Base-by-base conservation (phyloP, 2,888 invertebrate genomes). In the Zaprionus lineosus region DNA sequence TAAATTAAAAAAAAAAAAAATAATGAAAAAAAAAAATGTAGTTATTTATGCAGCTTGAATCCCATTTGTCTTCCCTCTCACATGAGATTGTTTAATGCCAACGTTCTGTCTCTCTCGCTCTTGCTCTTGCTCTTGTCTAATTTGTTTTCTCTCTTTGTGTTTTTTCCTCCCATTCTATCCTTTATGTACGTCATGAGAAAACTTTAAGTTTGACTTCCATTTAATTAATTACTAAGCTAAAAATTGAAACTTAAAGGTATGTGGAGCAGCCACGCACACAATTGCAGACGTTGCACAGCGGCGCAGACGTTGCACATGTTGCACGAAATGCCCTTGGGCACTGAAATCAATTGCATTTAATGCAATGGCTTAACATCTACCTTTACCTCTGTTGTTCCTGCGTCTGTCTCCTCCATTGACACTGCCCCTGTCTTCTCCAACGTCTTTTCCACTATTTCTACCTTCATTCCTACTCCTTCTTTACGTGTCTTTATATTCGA, bases 261-360 rank as follows among this genome's bases (percentile, higher is more conserved):
- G 43, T 51, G 21, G 44, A 41, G 21, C 31, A 26, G 28, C 29
- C 31, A 24, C 39, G 50, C 46, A 37, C 19, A 19, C 5, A n/a
- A 24, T 2, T 24, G 34, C 33, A 5, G 7, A 8, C 44, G 34
- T 47, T 37, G 53, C 47, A 26, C 61, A 39, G 14, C 53, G 60
- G n/a, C 31, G 36, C 43, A 53, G 29, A 44, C 39, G 48, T 48
- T 51, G 53, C 67, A 61, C 61, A 31, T 41, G 57, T 57, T 74
- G 83, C 74, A 77, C 56, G 55, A 61, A 60, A 58, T 60, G 76
- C 74, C 83, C 81, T 74, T 68, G 78, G 78, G 78, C 76, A 29
- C 47, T 39, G 61, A 78, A 83, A 83, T 78, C 83, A 79, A 79
- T 79, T 79, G 79, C 72, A 83, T 68, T 71, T 48, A 79, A 74